Base-by-base conservation (phyloP, 1,140 invertebrate species). In the Eumaeus atala region DNA sequence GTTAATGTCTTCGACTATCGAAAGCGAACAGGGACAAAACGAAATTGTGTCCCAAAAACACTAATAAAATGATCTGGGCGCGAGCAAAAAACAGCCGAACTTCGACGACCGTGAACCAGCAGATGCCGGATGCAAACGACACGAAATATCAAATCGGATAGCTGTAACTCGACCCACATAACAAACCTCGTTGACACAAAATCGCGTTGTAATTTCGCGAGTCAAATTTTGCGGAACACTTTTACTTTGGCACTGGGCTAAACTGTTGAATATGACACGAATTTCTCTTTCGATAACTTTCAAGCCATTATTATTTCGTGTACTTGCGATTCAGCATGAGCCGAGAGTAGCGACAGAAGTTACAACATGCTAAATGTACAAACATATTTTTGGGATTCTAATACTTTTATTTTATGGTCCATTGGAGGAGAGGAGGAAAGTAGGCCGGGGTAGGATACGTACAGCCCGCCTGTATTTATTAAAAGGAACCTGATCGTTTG, bases 121-220 rank as follows among this genome's bases (percentile, higher is more conserved):
- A 59, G 61, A 62, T 64, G 52, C 64, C 75, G 65, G 69, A 77
- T 73, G 61, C 58, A 54, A 66, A 56, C 47, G 70, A 75, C 67
- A 77, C 74, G 75, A 80, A 75, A 69, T 64, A 75, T 70, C 64
- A 73, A 67, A 70, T 74, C 73, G 70, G 71, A 82, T 80, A 82
- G 79, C 83, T 80, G 83, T 84, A 82, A 78, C 72, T 77, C 77
- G 83, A 77, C 81, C 83, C 70, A 87, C 81, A 84, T 87, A 64
- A 58, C 49, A 73, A 74, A 72, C 83, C 83, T 73, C 74, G 79
- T 81, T 84, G 66, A 67, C 66, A 78, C 78, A 78, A 87, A 86
- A 86, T 84, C 79, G 83, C 83, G 80, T 83, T 84, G 83, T 79
- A 82, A 83, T 84, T 86, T 86, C 70, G 83, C 83, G 77, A 85